Evolutionary conservation across 2,888 invertebrate species (phyloP), one percentile per base, ranked within the genome.

Genomic region (Catocala nupta): DNA sequence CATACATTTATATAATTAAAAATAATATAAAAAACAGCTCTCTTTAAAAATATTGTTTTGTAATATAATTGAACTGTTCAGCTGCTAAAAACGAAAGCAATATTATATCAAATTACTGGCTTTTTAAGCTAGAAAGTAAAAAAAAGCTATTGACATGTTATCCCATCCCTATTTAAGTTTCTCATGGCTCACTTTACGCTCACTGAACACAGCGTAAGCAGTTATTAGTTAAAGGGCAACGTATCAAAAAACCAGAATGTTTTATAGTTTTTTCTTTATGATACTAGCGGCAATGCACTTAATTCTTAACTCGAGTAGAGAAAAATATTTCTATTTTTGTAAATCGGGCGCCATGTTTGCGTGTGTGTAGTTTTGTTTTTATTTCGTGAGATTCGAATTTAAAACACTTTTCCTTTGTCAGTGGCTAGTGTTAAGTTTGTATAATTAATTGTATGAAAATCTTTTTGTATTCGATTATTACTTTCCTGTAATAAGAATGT

Each of bases 141-240:
- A 42, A n/a, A 13, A 47, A 42, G 36, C n/a, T 36, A 57, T 75
- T 68, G 72, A 78, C 65, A n/a, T 25, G 65, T 68, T 66, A 65
- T 16, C 51, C 60, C 80, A 70, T 55, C 78, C 58, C 73, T 78
- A 80, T 33, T n/a, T 39, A 51, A 55, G 53, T 54, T 80, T 78
- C 78, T 63, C 80, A 78, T 62, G 71, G 55, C 63, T 58, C 43
- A 62, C 70, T 78, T 73, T 68, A 78, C 71, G 78, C 70, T 59
- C 55, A 42, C 50, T 65, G 71, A 68, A 70, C 78, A 78, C 66
- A 49, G 48, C 9, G 58, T 67, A 71, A 63, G 68, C 45, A 66
- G 75, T 70, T 79, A 80, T 79, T 77, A 77, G 63, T 66, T 52
- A 77, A 77, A 77, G 77, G 77, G 77, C 77, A 77, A 66, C 48